phyloP scores from a whole-genome alignment of 2,888 invertebrate genomes.

The Drosophila anomalata region DNA sequence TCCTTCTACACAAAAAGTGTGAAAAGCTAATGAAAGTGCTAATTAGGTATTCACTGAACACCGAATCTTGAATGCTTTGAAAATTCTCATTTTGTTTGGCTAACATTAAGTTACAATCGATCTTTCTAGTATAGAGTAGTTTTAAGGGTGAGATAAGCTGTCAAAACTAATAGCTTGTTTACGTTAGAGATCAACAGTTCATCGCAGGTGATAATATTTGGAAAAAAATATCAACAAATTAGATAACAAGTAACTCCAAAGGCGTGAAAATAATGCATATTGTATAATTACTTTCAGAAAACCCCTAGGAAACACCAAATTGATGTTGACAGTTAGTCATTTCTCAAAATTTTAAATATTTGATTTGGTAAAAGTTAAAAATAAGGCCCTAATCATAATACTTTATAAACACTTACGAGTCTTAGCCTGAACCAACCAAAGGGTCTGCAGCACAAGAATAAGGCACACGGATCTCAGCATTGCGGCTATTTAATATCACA shows the following conservation, averaged over 20 bases:
- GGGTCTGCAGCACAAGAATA: slow-evolving; percentile 45
- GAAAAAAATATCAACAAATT: slow-evolving; percentile 5
- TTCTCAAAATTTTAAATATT: no score
- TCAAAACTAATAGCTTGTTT: not conserved
- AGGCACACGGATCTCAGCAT: slow-evolving; percentile 58
- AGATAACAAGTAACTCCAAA: not conserved
- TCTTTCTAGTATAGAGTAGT: not conserved
- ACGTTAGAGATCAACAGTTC: slow-evolving; percentile 2
- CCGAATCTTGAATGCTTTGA: not conserved
- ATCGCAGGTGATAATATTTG: not conserved
- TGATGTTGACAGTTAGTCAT: not conserved
- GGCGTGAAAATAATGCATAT: not conserved
- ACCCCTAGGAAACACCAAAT: not conserved
- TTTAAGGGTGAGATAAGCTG: not conserved
- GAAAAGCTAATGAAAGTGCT: slow-evolving; percentile 11
- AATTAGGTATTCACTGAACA: not conserved
- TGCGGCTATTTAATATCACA: not conserved
- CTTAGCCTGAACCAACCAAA: slow-evolving; percentile 44
- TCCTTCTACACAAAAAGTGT: slow-evolving; percentile 5
- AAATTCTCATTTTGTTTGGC: not conserved
- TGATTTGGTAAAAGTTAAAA: no score
- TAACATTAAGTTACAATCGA: not conserved
- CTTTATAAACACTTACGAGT: slow-evolving; percentile 54
- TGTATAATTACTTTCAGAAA: not conserved
- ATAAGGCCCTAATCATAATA: no score